A percentile compares a stretch with the other conserved stretches of the same genome.
Evolutionary conservation across 2,113 vertebrate genomes (phyloP).

Genomic region (Nestor notabilis): DNA sequence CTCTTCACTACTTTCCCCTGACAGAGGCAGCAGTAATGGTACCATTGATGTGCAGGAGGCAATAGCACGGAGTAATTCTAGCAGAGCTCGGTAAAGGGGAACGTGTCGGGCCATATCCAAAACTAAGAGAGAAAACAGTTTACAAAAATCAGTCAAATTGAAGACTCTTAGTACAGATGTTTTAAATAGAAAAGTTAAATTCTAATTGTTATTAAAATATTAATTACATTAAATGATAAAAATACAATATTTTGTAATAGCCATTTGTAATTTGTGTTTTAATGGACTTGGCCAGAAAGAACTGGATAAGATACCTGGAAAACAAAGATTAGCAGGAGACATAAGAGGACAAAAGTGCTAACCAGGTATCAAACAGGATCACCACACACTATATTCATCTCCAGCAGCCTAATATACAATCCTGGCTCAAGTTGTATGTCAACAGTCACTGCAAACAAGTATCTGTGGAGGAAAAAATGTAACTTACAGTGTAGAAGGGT

Average conservation of each 20-base stretch:
- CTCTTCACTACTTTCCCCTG: constrained; percentile 85
- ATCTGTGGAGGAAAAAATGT: not conserved
- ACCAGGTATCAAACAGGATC: not conserved
- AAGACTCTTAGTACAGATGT: not conserved
- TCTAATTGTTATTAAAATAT: not conserved
- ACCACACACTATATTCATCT: not conserved
- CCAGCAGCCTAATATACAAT: not conserved
- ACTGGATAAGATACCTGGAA: not conserved
- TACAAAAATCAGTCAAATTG: not conserved
- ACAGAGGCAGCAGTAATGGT: constrained; percentile 90
- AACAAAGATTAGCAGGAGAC: not conserved
- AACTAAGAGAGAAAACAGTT: constrained; percentile 73
- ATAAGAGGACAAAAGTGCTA: not conserved
- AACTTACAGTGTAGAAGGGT: not conserved
- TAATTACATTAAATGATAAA: not conserved
- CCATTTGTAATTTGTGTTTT: not conserved
- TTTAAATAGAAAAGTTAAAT: not conserved
- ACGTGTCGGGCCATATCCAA: constrained; percentile 98
- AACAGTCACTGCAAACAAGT: not conserved
- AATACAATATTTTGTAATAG: not conserved
- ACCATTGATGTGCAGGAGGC: constrained; percentile 92
- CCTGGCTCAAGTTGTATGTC: not conserved
- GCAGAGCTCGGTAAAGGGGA: constrained; percentile 91
- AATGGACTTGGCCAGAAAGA: not conserved
- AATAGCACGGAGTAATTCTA: constrained; percentile 93